Evolutionary conservation across 2,797 vertebrate genomes (phyloP).

Genomic region (Eulemur coronatus): DNA sequence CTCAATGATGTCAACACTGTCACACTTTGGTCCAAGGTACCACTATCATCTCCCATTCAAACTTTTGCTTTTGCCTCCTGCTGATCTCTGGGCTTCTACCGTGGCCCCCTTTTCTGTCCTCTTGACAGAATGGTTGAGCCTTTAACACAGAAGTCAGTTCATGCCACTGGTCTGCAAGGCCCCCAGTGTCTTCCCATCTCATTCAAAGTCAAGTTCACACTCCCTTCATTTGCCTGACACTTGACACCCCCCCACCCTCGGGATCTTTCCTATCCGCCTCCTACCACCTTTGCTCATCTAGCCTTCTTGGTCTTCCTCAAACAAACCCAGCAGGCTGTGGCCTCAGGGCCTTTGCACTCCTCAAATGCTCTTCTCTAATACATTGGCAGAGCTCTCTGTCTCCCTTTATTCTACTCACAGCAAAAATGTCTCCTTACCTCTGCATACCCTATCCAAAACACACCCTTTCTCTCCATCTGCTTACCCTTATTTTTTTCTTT

Average conservation of each 20-base stretch:
- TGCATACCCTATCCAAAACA: background rate
- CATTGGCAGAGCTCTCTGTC: background rate
- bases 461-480: background rate
- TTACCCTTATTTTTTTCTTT: background rate
- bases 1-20: accelerated
- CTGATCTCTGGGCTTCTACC: background rate
- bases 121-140: background rate
- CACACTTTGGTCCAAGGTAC: too few species aligned
- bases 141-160: background rate
- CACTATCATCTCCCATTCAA: background rate
- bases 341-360: background rate
- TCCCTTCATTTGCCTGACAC: background rate
- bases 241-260: accelerated
- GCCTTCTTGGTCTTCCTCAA: background rate
- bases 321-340: background rate
- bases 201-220: background rate
- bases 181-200: background rate
- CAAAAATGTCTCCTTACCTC: background rate
- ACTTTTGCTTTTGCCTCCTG: background rate
- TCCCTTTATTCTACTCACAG: background rate
- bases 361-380: background rate
- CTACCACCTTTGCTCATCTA: background rate
- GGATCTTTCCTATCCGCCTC: background rate
- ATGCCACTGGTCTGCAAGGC: background rate
- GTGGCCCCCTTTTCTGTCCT: too few species aligned